Conservation (phyloP, 2,113 vertebrate genomes). For the Abramis brama region DNA sequence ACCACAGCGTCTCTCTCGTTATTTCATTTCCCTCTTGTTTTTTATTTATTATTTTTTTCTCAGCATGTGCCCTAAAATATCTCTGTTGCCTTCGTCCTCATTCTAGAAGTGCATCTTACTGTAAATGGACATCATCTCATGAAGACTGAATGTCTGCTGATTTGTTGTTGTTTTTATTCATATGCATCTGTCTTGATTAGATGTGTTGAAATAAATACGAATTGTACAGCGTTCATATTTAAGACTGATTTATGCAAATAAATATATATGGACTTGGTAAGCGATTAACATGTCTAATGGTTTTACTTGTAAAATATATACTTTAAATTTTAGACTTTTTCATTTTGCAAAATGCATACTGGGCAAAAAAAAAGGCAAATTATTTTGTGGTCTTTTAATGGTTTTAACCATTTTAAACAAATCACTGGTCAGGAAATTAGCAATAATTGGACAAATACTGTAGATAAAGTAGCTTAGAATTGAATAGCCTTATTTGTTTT, state of each 20-base stretch:
- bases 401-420: too few relatives aligned
- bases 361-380: too few relatives aligned
- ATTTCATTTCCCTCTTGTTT: background rate
- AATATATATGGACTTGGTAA: constrained; percentile 3
- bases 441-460: too few relatives aligned
- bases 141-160: background rate
- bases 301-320: too few relatives aligned
- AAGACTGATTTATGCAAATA: constrained; percentile 38
- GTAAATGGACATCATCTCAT: background rate
- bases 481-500: too few relatives aligned
- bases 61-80: background rate
- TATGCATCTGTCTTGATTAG: background rate
- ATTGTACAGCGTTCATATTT: background rate
- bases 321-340: too few relatives aligned
- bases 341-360: too few relatives aligned
- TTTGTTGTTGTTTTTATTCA: background rate
- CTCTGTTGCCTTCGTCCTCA: background rate
- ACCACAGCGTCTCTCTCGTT: background rate
- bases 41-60: background rate
- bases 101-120: constrained; percentile 18
- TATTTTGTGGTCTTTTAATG: too few relatives aligned
- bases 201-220: background rate
- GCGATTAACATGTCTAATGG: too few relatives aligned
- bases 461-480: too few relatives aligned
- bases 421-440: too few relatives aligned